Conservation (phyloP, 2,888 invertebrate species). For the Dascillus cervinus region DNA sequence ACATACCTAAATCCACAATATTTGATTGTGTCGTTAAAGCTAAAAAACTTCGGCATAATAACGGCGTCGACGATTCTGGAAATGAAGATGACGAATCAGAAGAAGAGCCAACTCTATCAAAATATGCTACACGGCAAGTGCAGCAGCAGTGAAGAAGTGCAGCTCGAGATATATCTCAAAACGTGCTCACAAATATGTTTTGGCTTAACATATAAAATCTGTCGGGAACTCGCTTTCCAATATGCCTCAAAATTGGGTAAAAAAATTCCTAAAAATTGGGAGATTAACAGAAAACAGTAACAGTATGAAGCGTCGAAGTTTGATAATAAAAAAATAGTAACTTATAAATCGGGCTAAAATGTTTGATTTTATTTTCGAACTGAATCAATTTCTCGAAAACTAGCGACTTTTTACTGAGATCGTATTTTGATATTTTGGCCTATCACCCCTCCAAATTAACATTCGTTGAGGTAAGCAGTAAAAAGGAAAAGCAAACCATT, state of each 20-base stretch:
- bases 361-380: too few species aligned
- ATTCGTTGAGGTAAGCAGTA: too few species aligned
- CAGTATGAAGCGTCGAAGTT: too few species aligned
- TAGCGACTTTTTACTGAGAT: too few species aligned
- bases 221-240: slow-evolving; percentile 3
- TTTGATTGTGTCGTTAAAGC: slow-evolving; percentile 5
- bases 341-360: too few species aligned
- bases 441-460: too few species aligned
- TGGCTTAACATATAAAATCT: slow-evolving; percentile 4
- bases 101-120: slow-evolving; percentile 1
- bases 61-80: slow-evolving; percentile 2
- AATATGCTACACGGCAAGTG: slow-evolving; percentile 1
- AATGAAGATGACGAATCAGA: slow-evolving; percentile 2
- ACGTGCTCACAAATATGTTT: slow-evolving; percentile 3
- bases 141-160: neutral
- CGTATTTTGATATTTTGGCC: too few species aligned
- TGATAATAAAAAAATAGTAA: too few species aligned
- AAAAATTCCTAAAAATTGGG: slow-evolving; percentile 3
- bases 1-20: slow-evolving; percentile 6
- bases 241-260: slow-evolving; percentile 4
- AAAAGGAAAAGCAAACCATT: too few species aligned
- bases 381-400: too few species aligned
- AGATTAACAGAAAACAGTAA: slow-evolving; percentile 3
- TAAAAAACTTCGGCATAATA: slow-evolving; percentile 4
- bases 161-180: slow-evolving; percentile 1